Conservation (phyloP, 2,888 invertebrate species). For the Eupithecia subfuscata region DNA sequence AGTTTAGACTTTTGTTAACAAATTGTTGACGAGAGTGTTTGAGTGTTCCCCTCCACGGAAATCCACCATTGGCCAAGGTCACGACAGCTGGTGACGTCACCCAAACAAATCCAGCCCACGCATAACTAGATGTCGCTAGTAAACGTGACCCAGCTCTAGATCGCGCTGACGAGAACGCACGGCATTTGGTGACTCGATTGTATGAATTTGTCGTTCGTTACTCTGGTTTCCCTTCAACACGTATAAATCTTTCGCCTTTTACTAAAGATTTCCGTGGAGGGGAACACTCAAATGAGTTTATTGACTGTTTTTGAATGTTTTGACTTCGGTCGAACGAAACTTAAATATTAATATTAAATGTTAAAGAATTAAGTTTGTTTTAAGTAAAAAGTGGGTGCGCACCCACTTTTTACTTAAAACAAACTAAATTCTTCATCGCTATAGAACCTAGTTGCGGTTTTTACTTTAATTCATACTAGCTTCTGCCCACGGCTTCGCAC, state of each 20-base stretch:
- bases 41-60: too few species aligned
- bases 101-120: background rate
- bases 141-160: background rate
- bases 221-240: slow-evolving; percentile 88
- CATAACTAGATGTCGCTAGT: slow-evolving; percentile 1
- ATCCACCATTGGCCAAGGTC: too few species aligned
- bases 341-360: too few species aligned
- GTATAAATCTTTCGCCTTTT: slow-evolving; percentile 91
- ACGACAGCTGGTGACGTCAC: background rate
- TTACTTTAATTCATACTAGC: too few species aligned
- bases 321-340: background rate
- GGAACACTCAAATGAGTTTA: slow-evolving; percentile 89
- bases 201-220: slow-evolving; percentile 27
- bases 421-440: too few species aligned
- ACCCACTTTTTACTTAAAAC: too few species aligned
- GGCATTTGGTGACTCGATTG: background rate
- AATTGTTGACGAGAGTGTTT: too few species aligned
- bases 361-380: too few species aligned
- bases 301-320: background rate
- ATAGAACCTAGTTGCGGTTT: too few species aligned
- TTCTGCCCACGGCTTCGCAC: too few species aligned
- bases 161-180: slow-evolving; percentile 6
- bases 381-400: too few species aligned
- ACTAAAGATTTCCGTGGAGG: slow-evolving; percentile 92
- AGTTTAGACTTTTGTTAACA: too few species aligned